Evolutionary conservation across 2,113 vertebrate genomes (phyloP).

Genomic region (Perognathus longimembris): DNA sequence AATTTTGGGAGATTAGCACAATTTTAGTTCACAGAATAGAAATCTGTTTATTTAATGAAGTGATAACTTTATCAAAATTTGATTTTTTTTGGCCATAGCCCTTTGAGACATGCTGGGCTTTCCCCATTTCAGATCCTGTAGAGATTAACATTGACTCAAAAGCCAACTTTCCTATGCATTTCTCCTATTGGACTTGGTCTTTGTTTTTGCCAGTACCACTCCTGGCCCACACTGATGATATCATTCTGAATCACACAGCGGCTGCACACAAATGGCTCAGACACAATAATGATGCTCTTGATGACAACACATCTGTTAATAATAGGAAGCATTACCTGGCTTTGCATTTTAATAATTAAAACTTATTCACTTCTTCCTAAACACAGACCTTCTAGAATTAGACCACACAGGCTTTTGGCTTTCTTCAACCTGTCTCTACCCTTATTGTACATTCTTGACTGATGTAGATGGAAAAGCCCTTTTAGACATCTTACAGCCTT

Average conservation of each 20-base stretch:
- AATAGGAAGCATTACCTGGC: constrained; percentile 60
- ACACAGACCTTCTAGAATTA: constrained; percentile 16
- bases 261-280: constrained; percentile 45
- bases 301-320: constrained; percentile 59
- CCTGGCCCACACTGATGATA: constrained; percentile 44
- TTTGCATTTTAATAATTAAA: constrained; percentile 51
- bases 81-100: constrained; percentile 63
- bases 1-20: constrained; percentile 56
- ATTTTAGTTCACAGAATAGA: constrained; percentile 14
- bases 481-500: constrained; percentile 33
- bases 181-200: constrained; percentile 55
- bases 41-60: constrained; percentile 61
- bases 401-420: background rate
- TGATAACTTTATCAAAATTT: constrained; percentile 46
- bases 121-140: constrained; percentile 70
- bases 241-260: constrained; percentile 59
- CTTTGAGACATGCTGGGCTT: constrained; percentile 69
- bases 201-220: constrained; percentile 64
- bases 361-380: constrained; percentile 34
- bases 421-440: constrained; percentile 50
- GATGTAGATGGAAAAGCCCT: background rate
- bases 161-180: constrained; percentile 71
- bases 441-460: constrained; percentile 2
- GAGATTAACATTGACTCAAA: constrained; percentile 71
- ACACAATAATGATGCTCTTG: background rate